Base-by-base conservation (phyloP, 2,113 vertebrate species). In the Saccopteryx leptura region DNA sequence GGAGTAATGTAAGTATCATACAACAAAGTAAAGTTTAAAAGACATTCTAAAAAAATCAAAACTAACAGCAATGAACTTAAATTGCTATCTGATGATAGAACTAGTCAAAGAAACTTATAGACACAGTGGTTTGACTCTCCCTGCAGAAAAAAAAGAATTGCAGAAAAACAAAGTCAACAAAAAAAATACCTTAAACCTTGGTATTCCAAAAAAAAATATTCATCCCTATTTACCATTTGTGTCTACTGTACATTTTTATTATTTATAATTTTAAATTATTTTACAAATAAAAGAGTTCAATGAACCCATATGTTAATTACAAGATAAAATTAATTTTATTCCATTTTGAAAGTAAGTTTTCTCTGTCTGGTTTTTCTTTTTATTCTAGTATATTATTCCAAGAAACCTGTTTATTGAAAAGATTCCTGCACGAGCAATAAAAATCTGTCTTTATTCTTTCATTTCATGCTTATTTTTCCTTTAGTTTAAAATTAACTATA, bases 241-340 rank as follows among this genome's bases (percentile, higher is more conserved):
- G 0, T 65, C 28, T 5, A 56, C n/a, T 88, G 7, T 46, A 10
- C 13, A 21, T 17, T 93, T 95, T 68, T 46, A 81, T 24, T 66
- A 14, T 84, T 94, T 0, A 39, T 69, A 75, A 68, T 61, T 60
- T 88, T 58, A 85, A 89, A 9, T 48, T 12, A 75, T 66, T 87
- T 89, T 75, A 87, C 3, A 75, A 86, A 58, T 4, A 60, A 84
- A 74, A 74, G 11, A n/a, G 3, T 58, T 17, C 19, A 80, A 2
- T 52, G 26, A 9, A 74, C 52, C 21, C 13, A 68, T 69, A 52
- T 9, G 31, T 13, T n/a, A 86, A 63, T 11, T 80, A 0, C 0
- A 92, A 93, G 31, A 26, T 54, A 50, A 88, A 76, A 19, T 93
- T 4, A 90, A 11, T 63, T 74, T 60, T 88, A 54, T 39, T 84